Evolutionary conservation across 2,797 vertebrate species (phyloP).

Genomic region (Channa striata): DNA sequence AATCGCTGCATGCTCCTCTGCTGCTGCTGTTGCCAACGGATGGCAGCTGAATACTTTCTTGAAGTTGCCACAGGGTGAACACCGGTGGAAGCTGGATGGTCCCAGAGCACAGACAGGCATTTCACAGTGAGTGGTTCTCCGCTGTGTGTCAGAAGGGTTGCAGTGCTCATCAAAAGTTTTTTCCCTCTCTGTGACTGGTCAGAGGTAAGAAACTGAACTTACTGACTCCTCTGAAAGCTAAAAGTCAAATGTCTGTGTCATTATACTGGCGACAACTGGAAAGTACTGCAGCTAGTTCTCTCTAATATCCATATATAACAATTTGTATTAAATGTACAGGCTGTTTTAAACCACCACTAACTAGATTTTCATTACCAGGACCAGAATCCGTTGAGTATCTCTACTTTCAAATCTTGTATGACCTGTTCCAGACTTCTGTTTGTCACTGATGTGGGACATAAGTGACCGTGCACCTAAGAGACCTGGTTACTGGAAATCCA

Average conservation of each 20-base stretch:
- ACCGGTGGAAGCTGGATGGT: slow-evolving; percentile 40
- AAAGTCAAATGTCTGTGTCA: background rate
- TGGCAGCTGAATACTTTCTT: slow-evolving; percentile 53
- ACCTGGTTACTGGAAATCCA: too few relatives aligned
- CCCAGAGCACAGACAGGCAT: slow-evolving; percentile 37
- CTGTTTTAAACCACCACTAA: too few relatives aligned
- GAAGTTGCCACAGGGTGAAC: slow-evolving; percentile 51
- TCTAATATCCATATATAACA: too few relatives aligned
- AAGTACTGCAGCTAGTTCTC: too few relatives aligned
- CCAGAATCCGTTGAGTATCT: too few relatives aligned
- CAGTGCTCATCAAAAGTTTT: slow-evolving; percentile 49
- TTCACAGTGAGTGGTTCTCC: slow-evolving; percentile 44
- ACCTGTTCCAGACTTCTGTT: too few relatives aligned
- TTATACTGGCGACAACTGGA: background rate
- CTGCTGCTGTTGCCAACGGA: background rate
- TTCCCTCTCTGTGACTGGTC: slow-evolving; percentile 3
- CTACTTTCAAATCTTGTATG: too few relatives aligned
- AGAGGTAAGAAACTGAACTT: too few relatives aligned
- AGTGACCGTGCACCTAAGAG: too few relatives aligned
- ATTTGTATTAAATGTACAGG: too few relatives aligned
- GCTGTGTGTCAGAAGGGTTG: slow-evolving; percentile 35
- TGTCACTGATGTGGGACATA: too few relatives aligned
- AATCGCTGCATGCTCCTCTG: slow-evolving; percentile 51
- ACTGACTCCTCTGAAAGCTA: slow-evolving; percentile 30
- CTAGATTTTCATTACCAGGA: too few relatives aligned